These are phyloP conservation scores for Gymnothorax javanicus DNA, from an alignment of 2,797 vertebrate species.

Conservation along the genomic window DNA sequence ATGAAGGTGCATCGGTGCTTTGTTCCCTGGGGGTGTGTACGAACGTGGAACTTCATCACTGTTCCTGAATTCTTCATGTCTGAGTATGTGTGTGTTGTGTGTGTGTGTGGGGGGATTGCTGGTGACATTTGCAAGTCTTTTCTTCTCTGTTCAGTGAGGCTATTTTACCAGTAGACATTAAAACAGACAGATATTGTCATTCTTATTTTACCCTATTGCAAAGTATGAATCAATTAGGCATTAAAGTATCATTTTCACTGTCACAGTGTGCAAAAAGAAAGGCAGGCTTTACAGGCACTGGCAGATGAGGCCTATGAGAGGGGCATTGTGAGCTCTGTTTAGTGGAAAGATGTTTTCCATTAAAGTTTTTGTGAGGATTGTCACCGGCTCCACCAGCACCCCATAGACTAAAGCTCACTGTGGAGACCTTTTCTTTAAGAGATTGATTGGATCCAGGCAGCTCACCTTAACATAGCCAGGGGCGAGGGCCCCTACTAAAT, in stretches of 20 bases:
- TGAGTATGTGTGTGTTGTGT: too few relatives aligned
- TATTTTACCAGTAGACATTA: neutral
- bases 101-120: neutral
- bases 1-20: neutral
- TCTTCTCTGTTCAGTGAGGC: neutral
- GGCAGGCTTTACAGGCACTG: neutral
- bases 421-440: conserved; percentile 21
- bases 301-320: neutral
- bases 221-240: neutral
- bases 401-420: conserved; percentile 22
- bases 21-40: neutral
- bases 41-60: neutral
- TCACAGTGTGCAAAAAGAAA: neutral
- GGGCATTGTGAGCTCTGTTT: neutral
- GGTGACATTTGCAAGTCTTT: neutral
- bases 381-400: conserved; percentile 31
- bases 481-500: conserved; percentile 9
- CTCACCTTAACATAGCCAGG: conserved; percentile 21
- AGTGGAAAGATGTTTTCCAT: conserved; percentile 32
- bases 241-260: neutral
- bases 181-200: neutral
- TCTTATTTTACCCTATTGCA: neutral
- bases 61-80: neutral
- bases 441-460: conserved; percentile 23
- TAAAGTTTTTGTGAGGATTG: conserved; percentile 33